Base-by-base conservation (phyloP, 2,888 invertebrate species). In the Polydrusus tereticollis region DNA sequence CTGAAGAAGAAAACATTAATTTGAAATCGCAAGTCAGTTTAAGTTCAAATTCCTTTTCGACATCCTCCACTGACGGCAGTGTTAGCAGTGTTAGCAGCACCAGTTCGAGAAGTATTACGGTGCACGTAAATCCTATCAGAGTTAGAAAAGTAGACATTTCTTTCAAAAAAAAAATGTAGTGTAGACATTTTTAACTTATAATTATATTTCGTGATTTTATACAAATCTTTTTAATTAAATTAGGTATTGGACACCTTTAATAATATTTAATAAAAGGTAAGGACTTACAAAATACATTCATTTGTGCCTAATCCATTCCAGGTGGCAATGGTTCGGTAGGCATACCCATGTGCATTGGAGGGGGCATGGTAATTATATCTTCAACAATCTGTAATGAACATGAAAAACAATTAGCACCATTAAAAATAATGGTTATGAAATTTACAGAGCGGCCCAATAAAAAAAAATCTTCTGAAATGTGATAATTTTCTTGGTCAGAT, bases 1-100 rank as follows among this genome's bases (percentile, higher is more conserved):
- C 80, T 5, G 55, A 41, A n/a, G 82, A 83, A 45, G 76, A 82
- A 66, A 76, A 79, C 36, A 69, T 85, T 6, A 75, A 78, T 67
- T 69, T 85, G 38, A 76, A 75, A 45, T 47, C 64, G 6, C 55
- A 45, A 8, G 8, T 2, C 7, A 73, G 66, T 47, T 20, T 70
- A 20, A 68, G 60, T 14, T 45, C 23, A 1, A 67, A 45, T 23
- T 70, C 74, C 5, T 47, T 63, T 38, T 72, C 72, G 2, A 26
- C 58, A 8, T 16, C 8, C 6, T 62, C 72, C 4, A 16, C 36
- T 2, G n/a, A 43, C 16, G 2, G 45, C 10, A 62, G 57, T n/a
- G 38, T 59, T 7, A 23, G 41, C 21, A 20, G 20, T n/a, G n/a
- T n/a, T 12, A 33, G 47, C 10, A 69, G 65, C 14, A 38, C 21